Conservation (phyloP, 2,797 vertebrate species). For the Propithecus perrieri region DNA sequence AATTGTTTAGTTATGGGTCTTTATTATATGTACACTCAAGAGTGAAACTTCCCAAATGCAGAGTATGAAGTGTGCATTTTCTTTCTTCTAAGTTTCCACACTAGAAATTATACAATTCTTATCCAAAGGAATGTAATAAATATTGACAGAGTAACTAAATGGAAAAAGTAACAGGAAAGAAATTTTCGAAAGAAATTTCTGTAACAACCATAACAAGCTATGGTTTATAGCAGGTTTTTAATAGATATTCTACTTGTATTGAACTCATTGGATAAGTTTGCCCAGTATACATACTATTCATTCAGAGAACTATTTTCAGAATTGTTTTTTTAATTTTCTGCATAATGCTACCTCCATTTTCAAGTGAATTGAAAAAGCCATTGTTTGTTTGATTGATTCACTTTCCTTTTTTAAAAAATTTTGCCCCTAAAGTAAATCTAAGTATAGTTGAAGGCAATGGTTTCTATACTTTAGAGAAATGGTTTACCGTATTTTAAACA, state of each 20-base stretch:
- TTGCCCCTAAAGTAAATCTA: constrained; percentile 37
- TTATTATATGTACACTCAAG: background rate
- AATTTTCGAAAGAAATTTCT: constrained; percentile 41
- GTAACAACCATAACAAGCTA: background rate
- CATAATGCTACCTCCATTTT: background rate
- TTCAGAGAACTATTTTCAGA: background rate
- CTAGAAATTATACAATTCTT: background rate
- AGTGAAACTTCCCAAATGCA: background rate
- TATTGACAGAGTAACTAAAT: background rate
- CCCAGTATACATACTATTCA: background rate
- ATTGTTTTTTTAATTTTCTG: background rate
- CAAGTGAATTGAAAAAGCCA: background rate
- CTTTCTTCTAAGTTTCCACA: background rate
- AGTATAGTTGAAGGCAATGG: constrained; percentile 25
- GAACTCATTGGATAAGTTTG: background rate
- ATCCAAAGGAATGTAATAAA: background rate
- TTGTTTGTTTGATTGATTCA: background rate
- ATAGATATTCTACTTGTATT: constrained; percentile 40
- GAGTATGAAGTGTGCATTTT: background rate
- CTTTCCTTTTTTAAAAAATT: background rate
- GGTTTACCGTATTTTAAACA: background rate
- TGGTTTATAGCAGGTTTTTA: background rate
- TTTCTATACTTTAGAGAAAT: constrained; percentile 31
- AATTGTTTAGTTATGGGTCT: background rate
- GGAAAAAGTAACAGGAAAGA: background rate